Evolutionary conservation across 2,888 invertebrate species (phyloP), one percentile per base, ranked within the genome.

Genomic region (Phaonia tiefii): DNA sequence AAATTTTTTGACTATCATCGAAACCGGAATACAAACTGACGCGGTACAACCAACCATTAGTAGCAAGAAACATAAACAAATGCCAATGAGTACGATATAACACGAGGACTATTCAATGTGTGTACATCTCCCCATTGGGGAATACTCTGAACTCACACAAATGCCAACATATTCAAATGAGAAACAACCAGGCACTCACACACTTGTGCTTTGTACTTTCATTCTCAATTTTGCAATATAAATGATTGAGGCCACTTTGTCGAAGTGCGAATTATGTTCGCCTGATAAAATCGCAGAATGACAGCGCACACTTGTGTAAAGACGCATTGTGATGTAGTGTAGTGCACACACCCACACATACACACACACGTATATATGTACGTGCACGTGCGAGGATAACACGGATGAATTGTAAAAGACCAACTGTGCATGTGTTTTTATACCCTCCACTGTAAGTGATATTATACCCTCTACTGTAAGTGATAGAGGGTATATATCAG

Each of bases 181-280:
- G 60, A 37, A 37, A 37, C 25, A 58, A 37, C 13, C n/a, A n/a
- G n/a, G n/a, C 37, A 26, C 37, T 10, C 1, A 15, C 46, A 46
- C 46, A 46, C 46, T 3, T 46, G 7, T 7, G 46, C n/a, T 3
- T 51, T 44, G 58, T 17, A 25, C 20, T 67, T 44, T 58, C 58
- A 65, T 8, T 46, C n/a, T 25, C n/a, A n/a, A 20, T 42, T 42
- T 8, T 42, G 37, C 25, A n/a, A n/a, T n/a, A n/a, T n/a, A n/a
- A n/a, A n/a, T n/a, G 39, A 39, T 37, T 25, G 10, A 20, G 65
- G n/a, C n/a, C 37, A 51, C 66, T 72, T 75, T 72, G 75, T 46
- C 67, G 72, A 78, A 78, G 72, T 74, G 44, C 58, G 70, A 74
- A 74, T 77, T 77, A 80, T 80, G 80, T 17, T 58, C 74, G 80